These are phyloP conservation scores for Heterodera carotae DNA, from an alignment of 1,140 invertebrate species.

Conservation along the genomic window DNA sequence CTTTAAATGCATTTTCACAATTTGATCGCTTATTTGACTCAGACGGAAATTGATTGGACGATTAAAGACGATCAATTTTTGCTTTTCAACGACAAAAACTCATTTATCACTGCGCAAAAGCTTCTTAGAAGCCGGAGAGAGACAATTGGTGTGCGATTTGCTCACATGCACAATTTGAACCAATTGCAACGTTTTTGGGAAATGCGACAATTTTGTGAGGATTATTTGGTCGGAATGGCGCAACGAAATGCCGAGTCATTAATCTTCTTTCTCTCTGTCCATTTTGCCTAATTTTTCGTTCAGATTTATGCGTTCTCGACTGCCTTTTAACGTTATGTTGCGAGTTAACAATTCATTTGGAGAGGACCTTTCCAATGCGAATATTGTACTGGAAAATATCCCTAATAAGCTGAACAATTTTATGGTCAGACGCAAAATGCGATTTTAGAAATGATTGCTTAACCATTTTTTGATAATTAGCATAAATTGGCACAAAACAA, in stretches of 20 bases:
- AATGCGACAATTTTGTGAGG: constrained; percentile 4
- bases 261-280: background rate
- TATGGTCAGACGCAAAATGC: too few species aligned
- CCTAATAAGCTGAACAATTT: background rate
- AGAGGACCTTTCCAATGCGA: background rate
- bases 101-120: background rate
- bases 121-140: background rate
- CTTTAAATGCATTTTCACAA: too few species aligned
- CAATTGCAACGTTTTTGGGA: constrained; percentile 15
- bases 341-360: background rate
- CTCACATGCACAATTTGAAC: background rate
- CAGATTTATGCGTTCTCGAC: background rate
- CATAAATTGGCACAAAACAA: background rate
- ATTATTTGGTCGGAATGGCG: background rate
- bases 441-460: too few species aligned
- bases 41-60: background rate
- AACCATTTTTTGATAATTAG: background rate
- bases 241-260: constrained; percentile 6
- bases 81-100: background rate
- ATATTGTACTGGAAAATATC: background rate
- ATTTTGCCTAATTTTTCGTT: background rate
- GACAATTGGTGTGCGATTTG: background rate
- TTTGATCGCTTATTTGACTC: background rate
- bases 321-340: background rate
- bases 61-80: background rate